Evolutionary conservation across 2,888 invertebrate genomes (phyloP).

Genomic region (Pristionchus maxplancki): DNA sequence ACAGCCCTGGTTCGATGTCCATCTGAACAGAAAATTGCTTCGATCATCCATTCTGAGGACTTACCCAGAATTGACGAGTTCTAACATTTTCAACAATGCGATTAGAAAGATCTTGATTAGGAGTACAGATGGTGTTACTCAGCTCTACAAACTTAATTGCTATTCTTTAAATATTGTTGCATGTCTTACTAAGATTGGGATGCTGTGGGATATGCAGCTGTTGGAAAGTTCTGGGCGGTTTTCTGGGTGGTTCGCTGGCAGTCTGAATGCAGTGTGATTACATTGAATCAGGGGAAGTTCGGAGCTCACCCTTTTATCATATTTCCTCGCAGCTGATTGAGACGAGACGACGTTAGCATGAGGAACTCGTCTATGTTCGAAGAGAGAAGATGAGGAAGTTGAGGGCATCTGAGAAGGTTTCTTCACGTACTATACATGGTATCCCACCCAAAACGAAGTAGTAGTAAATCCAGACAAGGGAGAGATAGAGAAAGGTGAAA

Average conservation of each 20-base stretch:
- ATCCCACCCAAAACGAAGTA: neutral
- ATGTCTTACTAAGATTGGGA: neutral
- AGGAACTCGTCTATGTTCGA: neutral
- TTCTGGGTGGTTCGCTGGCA: neutral
- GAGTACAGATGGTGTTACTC: neutral
- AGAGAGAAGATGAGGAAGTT: neutral
- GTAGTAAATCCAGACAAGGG: neutral
- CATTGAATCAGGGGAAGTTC: slow-evolving; percentile 16
- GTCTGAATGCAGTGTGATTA: neutral
- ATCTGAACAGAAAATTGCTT: neutral
- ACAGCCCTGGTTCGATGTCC: neutral
- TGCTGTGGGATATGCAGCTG: neutral
- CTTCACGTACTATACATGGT: neutral
- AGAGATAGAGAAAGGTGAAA: slow-evolving; percentile 25
- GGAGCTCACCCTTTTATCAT: slow-evolving; percentile 34
- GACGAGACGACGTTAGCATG: neutral
- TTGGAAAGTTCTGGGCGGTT: slow-evolving; percentile 44
- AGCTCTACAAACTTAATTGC: neutral
- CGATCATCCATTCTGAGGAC: neutral
- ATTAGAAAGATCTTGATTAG: neutral
- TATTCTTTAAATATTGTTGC: neutral
- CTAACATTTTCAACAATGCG: neutral
- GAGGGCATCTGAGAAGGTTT: neutral
- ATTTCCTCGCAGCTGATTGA: slow-evolving; percentile 28
- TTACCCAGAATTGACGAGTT: slow-evolving; percentile 11